A percentile compares a stretch with the other conserved stretches of the same genome.
Conservation (phyloP, 2,888 invertebrate species). For the Xanthostigma xanthostigma region DNA sequence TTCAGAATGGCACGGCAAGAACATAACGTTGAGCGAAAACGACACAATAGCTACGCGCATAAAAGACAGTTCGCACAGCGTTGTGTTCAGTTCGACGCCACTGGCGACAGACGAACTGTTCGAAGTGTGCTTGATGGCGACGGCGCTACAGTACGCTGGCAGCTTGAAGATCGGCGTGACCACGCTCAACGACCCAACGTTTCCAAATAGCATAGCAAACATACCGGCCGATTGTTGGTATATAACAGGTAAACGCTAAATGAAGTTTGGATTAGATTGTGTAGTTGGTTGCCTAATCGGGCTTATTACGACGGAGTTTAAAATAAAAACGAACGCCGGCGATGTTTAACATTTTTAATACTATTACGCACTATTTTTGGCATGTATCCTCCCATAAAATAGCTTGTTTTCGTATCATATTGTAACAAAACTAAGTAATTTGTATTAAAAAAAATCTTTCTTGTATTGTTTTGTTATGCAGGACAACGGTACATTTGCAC, state of each 20-base stretch:
- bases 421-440: too few species aligned
- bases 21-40: slow-evolving; percentile 50
- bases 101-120: slow-evolving; percentile 63
- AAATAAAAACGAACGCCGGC: too few species aligned
- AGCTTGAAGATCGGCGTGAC: slow-evolving; percentile 68
- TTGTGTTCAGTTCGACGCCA: slow-evolving; percentile 59
- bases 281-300: too few species aligned
- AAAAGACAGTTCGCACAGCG: slow-evolving; percentile 30
- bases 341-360: too few species aligned
- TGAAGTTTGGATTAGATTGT: too few species aligned
- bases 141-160: slow-evolving; percentile 51
- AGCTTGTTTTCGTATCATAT: too few species aligned
- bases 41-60: slow-evolving; percentile 48
- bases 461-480: too few species aligned
- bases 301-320: too few species aligned
- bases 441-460: too few species aligned
- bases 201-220: slow-evolving; percentile 42
- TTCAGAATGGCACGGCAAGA: slow-evolving; percentile 52
- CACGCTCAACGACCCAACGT: slow-evolving; percentile 37
- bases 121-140: slow-evolving; percentile 55
- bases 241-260: slow-evolving; percentile 35
- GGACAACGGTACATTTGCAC: too few species aligned
- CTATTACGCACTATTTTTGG: too few species aligned
- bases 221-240: slow-evolving; percentile 57
- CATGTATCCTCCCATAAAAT: too few species aligned